Conservation (phyloP, 2,797 vertebrate genomes). For the Macroramphosus scolopax region DNA sequence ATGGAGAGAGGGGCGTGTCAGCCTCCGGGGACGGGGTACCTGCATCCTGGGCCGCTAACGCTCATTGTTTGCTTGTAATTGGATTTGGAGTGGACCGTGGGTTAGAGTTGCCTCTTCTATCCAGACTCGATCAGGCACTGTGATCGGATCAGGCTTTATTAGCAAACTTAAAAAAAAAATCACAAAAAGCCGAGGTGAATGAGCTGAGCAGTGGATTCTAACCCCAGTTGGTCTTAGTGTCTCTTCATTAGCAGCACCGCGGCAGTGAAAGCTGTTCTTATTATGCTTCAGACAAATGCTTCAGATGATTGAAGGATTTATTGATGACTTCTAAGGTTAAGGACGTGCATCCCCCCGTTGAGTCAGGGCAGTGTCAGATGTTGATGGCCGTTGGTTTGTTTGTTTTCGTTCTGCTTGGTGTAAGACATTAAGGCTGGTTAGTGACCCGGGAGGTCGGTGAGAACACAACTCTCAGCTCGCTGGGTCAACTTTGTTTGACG, state of each 20-base stretch:
- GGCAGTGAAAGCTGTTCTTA: too few species aligned
- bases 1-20: constrained; percentile 43
- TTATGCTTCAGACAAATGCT: not conserved
- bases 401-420: constrained; percentile 71
- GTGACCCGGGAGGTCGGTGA: constrained; percentile 60
- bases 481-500: constrained; percentile 72
- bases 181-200: too few species aligned
- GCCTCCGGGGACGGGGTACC: constrained; percentile 59
- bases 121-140: constrained; percentile 49
- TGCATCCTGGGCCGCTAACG: constrained; percentile 63
- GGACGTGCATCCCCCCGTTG: constrained; percentile 32
- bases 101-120: constrained; percentile 58
- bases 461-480: constrained; percentile 59
- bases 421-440: constrained; percentile 63
- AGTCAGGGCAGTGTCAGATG: constrained; percentile 29
- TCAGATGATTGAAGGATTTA: constrained; percentile 43
- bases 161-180: constrained; percentile 54
- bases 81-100: constrained; percentile 66
- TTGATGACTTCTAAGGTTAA: constrained; percentile 34
- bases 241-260: constrained; percentile 5
- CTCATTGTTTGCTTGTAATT: constrained; percentile 71
- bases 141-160: constrained; percentile 68
- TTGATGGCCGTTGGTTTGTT: constrained; percentile 41
- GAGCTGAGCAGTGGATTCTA: too few species aligned
- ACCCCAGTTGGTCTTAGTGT: too few species aligned